Percentiles rank a stretch among this genome's conserved stretches.
phyloP scores from a whole-genome alignment of 2,888 invertebrate species.

The Chironomus tentans region DNA sequence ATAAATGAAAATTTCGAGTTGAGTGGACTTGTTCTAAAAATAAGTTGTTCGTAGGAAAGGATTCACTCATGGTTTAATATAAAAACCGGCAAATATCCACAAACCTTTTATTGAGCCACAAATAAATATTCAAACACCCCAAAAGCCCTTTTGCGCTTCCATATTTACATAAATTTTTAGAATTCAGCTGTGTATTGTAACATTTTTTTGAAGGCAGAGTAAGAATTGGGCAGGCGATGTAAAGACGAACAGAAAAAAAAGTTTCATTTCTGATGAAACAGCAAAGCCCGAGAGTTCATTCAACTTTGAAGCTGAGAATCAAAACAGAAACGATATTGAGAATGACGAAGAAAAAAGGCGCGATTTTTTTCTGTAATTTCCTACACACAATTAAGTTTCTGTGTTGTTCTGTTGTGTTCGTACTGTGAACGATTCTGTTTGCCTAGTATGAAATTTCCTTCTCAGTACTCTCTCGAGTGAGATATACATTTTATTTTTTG shows the following conservation, averaged over 20 bases:
- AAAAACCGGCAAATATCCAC: too few species aligned
- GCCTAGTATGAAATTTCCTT: constrained; percentile 18
- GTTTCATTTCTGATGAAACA: neutral
- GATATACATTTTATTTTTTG: neutral
- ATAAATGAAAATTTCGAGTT: too few species aligned
- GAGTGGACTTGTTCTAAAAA: too few species aligned
- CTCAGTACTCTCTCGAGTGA: constrained; percentile 17
- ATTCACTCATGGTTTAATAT: too few species aligned
- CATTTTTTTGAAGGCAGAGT: too few species aligned
- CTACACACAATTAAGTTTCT: constrained; percentile 21
- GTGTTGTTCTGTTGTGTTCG: neutral
- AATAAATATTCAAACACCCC: too few species aligned
- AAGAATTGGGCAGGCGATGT: too few species aligned
- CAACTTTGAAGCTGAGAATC: constrained; percentile 7
- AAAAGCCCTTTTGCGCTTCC: too few species aligned
- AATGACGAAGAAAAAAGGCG: constrained; percentile 19
- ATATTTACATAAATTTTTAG: too few species aligned
- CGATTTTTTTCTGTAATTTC: constrained; percentile 17
- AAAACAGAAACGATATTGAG: constrained; percentile 18
- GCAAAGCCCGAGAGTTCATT: neutral
- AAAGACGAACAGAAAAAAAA: neutral
- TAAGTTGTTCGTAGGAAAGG: too few species aligned
- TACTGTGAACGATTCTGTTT: neutral
- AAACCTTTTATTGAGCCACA: too few species aligned
- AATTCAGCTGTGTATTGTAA: too few species aligned